phyloP scores from a whole-genome alignment of 2,888 invertebrate genomes.

The Microctonus hyperodae region DNA sequence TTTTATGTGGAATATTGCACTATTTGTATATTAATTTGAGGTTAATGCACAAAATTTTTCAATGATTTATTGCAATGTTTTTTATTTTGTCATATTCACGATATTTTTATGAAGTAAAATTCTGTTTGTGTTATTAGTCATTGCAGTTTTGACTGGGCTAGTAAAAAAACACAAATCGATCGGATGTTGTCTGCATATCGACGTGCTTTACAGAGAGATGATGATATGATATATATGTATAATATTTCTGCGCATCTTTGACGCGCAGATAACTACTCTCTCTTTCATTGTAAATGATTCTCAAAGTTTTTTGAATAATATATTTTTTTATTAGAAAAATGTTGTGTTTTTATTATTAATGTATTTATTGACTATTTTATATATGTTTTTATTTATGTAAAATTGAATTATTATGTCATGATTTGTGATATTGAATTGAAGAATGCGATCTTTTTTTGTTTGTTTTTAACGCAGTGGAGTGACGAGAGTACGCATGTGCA shows the following conservation, averaged over 20 bases:
- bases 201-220: background rate
- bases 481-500: too few relatives aligned
- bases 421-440: too few relatives aligned
- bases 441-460: too few relatives aligned
- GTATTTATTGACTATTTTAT: too few relatives aligned
- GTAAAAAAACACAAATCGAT: constrained; percentile 28
- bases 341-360: too few relatives aligned
- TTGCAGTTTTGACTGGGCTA: background rate
- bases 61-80: background rate
- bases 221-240: background rate
- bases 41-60: constrained; percentile 1
- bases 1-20: background rate
- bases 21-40: background rate
- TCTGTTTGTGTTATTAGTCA: background rate
- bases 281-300: too few relatives aligned
- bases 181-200: constrained; percentile 27
- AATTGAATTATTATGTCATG: background rate
- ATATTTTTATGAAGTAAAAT: background rate
- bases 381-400: background rate
- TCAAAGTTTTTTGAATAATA: too few relatives aligned
- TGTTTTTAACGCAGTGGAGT: too few relatives aligned
- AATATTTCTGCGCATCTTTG: constrained; percentile 15
- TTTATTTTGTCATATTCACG: constrained; percentile 5
- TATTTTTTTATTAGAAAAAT: background rate
- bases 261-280: constrained; percentile 3